phyloP scores from a whole-genome alignment of 2,113 vertebrate species.

The Cynocephalus volans region DNA sequence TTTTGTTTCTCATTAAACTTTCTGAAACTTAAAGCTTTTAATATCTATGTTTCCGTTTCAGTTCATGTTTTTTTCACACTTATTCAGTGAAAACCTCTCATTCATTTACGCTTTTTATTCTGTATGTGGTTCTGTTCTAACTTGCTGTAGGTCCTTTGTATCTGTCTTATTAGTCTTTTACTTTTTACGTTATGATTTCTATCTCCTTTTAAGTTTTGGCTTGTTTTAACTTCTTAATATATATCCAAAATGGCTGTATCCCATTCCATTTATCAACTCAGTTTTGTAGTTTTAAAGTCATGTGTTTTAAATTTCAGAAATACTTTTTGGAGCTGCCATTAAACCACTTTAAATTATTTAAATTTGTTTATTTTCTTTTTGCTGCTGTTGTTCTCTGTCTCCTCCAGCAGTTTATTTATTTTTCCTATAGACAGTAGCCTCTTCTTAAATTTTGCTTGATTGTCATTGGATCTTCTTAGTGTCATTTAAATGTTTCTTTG shows the following conservation, averaged over 20 bases:
- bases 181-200: background rate
- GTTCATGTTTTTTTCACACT: background rate
- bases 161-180: background rate
- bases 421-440: background rate
- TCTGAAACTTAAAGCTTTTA: background rate
- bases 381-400: background rate
- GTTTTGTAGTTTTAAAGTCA: background rate
- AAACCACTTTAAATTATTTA: background rate
- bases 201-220: background rate
- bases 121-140: background rate
- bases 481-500: background rate
- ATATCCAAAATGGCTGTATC: background rate
- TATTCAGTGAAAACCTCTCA: background rate
- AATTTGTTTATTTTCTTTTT: background rate
- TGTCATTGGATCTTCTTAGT: background rate
- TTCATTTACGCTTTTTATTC: background rate
- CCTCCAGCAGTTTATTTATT: background rate
- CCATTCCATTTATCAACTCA: background rate
- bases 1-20: background rate
- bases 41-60: background rate
- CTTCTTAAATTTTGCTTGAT: background rate
- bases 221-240: background rate
- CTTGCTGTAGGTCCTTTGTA: fast-evolving
- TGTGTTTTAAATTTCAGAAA: background rate
- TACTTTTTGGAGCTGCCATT: background rate